A percentile compares a stretch with the other conserved stretches of the same genome.
Conservation (phyloP, 2,797 vertebrate species). For the Holocentrus rufus region DNA sequence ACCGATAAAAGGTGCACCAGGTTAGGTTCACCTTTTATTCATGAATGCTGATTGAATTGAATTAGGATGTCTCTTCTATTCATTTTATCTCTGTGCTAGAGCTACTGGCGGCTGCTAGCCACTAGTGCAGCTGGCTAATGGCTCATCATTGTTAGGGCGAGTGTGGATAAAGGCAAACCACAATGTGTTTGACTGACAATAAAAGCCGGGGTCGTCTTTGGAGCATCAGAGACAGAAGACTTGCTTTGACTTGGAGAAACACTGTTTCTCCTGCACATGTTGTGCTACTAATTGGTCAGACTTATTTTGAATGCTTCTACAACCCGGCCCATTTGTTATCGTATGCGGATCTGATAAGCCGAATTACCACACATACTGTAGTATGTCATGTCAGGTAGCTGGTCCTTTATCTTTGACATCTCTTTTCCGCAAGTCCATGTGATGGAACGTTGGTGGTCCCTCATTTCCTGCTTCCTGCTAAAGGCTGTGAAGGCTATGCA, state of each 20-base stretch:
- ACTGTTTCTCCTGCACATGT: constrained; percentile 29
- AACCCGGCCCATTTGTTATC: neutral
- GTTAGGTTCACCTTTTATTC: too few species aligned
- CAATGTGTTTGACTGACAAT: constrained; percentile 11
- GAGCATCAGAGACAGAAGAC: neutral
- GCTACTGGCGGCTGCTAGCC: constrained; percentile 78
- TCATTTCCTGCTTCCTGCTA: constrained; percentile 76
- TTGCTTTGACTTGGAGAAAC: constrained; percentile 9
- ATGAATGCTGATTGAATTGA: neutral
- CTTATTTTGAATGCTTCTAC: neutral
- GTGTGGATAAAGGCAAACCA: constrained; percentile 82
- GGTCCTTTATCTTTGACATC: constrained; percentile 47
- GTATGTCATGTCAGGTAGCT: constrained; percentile 29
- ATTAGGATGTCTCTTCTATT: neutral
- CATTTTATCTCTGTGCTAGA: constrained; percentile 76
- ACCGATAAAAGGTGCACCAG: too few species aligned
- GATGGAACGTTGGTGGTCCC: constrained; percentile 71
- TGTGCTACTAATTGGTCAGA: constrained; percentile 6
- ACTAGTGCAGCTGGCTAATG: constrained; percentile 83
- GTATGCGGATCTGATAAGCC: constrained; percentile 20
- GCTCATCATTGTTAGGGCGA: constrained; percentile 86
- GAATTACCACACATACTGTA: constrained; percentile 13
- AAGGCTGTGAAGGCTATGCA: constrained; percentile 69
- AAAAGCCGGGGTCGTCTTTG: neutral
- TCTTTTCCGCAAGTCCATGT: constrained; percentile 39